Percentiles rank a stretch among this genome's conserved stretches.
phyloP scores from a whole-genome alignment of 2,888 invertebrate genomes.

The Glaucopsyche alexis region DNA sequence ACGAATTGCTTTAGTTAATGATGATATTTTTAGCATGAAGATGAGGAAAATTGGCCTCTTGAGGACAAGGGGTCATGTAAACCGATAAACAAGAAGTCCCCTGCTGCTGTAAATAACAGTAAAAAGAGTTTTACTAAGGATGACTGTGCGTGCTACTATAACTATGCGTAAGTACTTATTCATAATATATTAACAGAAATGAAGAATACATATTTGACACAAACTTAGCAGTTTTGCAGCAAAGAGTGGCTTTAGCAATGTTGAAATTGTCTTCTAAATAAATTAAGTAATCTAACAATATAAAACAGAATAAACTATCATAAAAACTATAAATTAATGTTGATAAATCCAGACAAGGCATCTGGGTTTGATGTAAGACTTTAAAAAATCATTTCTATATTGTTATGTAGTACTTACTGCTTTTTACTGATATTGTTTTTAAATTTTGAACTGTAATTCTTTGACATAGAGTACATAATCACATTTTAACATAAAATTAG shows the following conservation, averaged over 20 bases:
- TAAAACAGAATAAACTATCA: too few species aligned
- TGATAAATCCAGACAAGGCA: too few species aligned
- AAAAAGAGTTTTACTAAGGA: conserved; percentile 60
- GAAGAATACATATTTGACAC: too few species aligned
- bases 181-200: neutral
- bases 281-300: too few species aligned
- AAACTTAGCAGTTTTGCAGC: too few species aligned
- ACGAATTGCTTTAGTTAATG: too few species aligned
- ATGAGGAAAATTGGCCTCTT: conserved; percentile 69
- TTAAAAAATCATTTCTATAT: too few species aligned
- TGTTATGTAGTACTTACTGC: too few species aligned
- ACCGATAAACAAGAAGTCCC: conserved; percentile 55
- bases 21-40: conserved; percentile 58
- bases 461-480: conserved; percentile 7
- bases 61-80: conserved; percentile 62
- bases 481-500: neutral
- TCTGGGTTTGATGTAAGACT: too few species aligned
- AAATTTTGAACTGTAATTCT: neutral
- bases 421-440: neutral
- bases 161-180: conserved; percentile 45
- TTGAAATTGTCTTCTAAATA: too few species aligned
- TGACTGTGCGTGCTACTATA: conserved; percentile 77
- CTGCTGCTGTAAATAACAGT: conserved; percentile 52
- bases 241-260: too few species aligned
- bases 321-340: too few species aligned